A percentile compares a stretch with the other conserved stretches of the same genome.
phyloP scores from a whole-genome alignment of 2,113 vertebrate genomes.

The Pygoscelis adeliae region DNA sequence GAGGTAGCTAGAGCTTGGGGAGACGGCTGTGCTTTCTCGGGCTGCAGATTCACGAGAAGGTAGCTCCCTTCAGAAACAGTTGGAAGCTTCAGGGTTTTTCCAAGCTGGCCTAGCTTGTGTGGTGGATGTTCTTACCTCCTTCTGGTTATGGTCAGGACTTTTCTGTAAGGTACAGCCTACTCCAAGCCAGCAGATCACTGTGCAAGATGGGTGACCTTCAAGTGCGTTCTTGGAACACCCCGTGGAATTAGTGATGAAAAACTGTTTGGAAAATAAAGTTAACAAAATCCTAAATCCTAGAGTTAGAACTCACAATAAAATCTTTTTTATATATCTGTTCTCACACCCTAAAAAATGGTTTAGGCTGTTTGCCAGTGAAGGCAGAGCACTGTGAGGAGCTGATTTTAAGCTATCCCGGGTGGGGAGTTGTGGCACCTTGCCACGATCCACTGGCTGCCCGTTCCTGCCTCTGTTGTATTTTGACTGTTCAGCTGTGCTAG shows the following conservation, averaged over 20 bases:
- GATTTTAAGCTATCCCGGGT: neutral
- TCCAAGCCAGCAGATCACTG: neutral
- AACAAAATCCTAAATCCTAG: neutral
- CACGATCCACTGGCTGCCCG: neutral
- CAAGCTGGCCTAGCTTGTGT: neutral
- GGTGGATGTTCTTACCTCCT: neutral
- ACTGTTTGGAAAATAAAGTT: neutral
- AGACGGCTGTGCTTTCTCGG: neutral
- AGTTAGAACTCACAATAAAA: neutral
- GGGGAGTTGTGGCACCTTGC: neutral
- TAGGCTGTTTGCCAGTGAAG: neutral
- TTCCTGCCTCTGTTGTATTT: neutral
- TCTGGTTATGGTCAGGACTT: neutral
- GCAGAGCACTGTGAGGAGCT: neutral
- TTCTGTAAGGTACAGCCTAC: neutral
- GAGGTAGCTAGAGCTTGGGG: neutral
- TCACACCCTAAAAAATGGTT: neutral
- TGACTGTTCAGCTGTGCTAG: conserved; percentile 18
- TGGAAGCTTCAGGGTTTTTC: neutral
- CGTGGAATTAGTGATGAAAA: neutral
- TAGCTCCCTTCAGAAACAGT: neutral
- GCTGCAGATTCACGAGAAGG: neutral
- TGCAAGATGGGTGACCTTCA: neutral
- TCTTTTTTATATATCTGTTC: neutral
- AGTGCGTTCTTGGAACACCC: rapidly evolving